These are phyloP conservation scores for Hydropsyche betteni DNA, from an alignment of 2,888 invertebrate genomes.

Conservation along the genomic window DNA sequence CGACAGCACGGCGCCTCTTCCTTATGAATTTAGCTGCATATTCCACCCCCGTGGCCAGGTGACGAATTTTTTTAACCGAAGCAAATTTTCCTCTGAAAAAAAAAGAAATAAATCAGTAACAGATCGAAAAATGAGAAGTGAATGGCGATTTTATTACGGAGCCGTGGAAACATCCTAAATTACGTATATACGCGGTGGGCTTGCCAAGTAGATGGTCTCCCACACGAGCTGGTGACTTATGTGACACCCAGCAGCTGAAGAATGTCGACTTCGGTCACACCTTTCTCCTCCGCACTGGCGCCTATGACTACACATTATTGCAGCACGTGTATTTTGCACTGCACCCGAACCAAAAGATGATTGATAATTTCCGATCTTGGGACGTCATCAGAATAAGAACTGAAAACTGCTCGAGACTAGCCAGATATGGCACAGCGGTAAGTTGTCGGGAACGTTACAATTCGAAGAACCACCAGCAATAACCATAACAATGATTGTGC, in stretches of 20 bases:
- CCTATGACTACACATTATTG: constrained; percentile 8
- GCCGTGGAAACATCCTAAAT: constrained; percentile 19
- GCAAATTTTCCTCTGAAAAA: constrained; percentile 91
- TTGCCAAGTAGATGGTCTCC: constrained; percentile 50
- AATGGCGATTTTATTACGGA: neutral
- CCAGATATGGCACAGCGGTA: neutral
- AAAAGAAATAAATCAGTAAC: constrained; percentile 32
- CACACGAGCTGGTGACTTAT: constrained; percentile 44
- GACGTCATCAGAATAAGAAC: too few species aligned
- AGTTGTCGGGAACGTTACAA: neutral
- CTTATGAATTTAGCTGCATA: constrained; percentile 97
- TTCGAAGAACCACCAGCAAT: neutral
- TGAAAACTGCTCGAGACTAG: too few species aligned
- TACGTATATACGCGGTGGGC: constrained; percentile 43
- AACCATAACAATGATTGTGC: neutral
- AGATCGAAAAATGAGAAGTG: neutral
- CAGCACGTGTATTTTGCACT: neutral
- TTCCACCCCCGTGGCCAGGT: constrained; percentile 84
- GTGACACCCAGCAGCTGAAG: constrained; percentile 35
- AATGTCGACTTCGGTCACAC: constrained; percentile 36
- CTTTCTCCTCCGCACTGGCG: constrained; percentile 39
- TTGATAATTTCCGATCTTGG: too few species aligned
- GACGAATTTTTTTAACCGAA: constrained; percentile 89
- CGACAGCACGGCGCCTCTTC: constrained; percentile 86
- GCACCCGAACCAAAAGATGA: neutral